Evolutionary conservation across 2,888 invertebrate species (phyloP), one percentile per base, ranked within the genome.

Genomic region (Tinea semifulvella): DNA sequence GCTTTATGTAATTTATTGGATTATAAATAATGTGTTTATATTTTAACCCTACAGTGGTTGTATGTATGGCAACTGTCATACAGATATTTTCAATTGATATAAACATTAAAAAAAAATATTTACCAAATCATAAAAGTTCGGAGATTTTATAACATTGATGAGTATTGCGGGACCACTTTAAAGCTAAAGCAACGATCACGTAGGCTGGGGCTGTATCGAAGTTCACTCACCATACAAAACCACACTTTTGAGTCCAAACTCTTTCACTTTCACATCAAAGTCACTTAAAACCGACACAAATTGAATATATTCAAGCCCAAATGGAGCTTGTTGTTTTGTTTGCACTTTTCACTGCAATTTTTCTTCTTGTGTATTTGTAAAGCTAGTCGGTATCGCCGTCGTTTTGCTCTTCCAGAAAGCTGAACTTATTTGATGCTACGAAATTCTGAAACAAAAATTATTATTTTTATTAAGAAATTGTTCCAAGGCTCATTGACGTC

Each of bases 401-500:
- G 61, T 84, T 88, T 56, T 86, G 88, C 63, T 87, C 87, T 61
- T 88, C 86, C 61, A 88, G 76, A 75, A 86, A 86, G 69, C 86
- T 86, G 84, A 88, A 92, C 83, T 90, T 90, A 68, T 91, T 92
- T 61, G 88, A 86, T 61, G 86, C 88, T 65, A 87, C 86, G 61
- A 90, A 88, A 75, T 88, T 88, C 86, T 89, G 79, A 2, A 82
- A 83, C 53, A 50, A 52, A 56, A 14, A 13, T n/a, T n/a, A n/a
- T n/a, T n/a, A n/a, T n/a, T n/a, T n/a, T n/a, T n/a, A n/a, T n/a
- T n/a, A n/a, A n/a, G n/a, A n/a, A n/a, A n/a, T n/a, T n/a, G n/a
- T n/a, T n/a, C n/a, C n/a, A n/a, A n/a, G n/a, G n/a, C n/a, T n/a
- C n/a, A n/a, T n/a, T n/a, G n/a, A n/a, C n/a, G n/a, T n/a, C n/a